Evolutionary conservation across 2,888 invertebrate genomes (phyloP).

Genomic region (Dynastes maya): DNA sequence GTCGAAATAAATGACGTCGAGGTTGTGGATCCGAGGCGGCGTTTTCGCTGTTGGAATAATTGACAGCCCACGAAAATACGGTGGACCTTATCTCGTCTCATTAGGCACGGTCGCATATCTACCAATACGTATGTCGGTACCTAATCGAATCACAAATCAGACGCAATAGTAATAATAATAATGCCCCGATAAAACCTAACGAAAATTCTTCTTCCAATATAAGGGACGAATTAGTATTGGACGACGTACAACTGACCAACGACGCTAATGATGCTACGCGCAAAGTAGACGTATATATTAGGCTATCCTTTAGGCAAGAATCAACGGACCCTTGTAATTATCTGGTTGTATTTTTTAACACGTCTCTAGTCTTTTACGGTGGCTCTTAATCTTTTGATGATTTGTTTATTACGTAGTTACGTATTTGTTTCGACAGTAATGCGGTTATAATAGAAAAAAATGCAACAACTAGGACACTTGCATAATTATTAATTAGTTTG

Average conservation of each 20-base stretch:
- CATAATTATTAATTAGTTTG: too few species aligned
- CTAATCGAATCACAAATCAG: conserved; percentile 14
- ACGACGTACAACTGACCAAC: neutral
- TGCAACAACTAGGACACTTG: too few species aligned
- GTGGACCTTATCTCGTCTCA: conserved; percentile 25
- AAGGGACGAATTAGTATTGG: neutral
- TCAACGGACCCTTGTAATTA: too few species aligned
- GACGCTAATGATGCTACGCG: neutral
- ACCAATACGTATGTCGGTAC: conserved; percentile 1
- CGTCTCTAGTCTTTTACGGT: too few species aligned
- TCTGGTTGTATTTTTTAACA: too few species aligned
- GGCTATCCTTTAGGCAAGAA: too few species aligned
- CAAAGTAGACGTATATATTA: too few species aligned
- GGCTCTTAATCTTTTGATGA: too few species aligned
- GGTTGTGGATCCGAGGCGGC: conserved; percentile 19
- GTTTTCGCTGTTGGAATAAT: conserved; percentile 39
- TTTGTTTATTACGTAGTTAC: too few species aligned
- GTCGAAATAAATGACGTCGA: conserved; percentile 35
- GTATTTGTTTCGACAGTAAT: too few species aligned
- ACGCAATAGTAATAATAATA: neutral
- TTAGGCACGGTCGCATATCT: conserved; percentile 35
- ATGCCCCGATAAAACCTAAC: neutral
- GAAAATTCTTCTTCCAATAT: neutral
- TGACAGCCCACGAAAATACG: conserved; percentile 43
- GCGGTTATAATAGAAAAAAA: too few species aligned